A percentile compares a stretch with the other conserved stretches of the same genome.
phyloP scores from a whole-genome alignment of 2,888 invertebrate genomes.

The Rhingia rostrata region DNA sequence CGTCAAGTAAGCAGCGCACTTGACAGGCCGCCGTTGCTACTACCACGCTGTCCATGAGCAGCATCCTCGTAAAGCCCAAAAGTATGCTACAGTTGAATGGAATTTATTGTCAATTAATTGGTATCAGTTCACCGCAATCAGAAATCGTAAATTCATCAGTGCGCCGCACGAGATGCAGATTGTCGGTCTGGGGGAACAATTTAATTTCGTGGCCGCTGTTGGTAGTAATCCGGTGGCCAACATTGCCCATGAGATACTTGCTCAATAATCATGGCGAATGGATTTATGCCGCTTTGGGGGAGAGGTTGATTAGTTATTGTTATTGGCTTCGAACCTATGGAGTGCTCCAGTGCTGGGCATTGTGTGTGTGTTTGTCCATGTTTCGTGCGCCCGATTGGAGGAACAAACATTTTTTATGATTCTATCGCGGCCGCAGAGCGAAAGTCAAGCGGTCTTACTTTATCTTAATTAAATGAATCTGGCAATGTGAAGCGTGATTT shows the following conservation, averaged over 20 bases:
- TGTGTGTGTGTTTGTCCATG: constrained; percentile 11
- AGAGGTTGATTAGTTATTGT: constrained; percentile 74
- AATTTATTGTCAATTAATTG: constrained; percentile 75
- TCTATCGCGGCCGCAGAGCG: constrained; percentile 61
- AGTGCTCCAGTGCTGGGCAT: neutral
- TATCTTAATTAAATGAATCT: constrained; percentile 71
- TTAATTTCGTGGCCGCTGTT: constrained; percentile 56
- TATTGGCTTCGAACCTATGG: constrained; percentile 14
- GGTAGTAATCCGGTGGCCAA: constrained; percentile 50
- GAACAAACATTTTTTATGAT: constrained; percentile 64
- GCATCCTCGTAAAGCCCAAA: constrained; percentile 61
- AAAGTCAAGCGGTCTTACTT: constrained; percentile 68
- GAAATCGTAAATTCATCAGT: constrained; percentile 75
- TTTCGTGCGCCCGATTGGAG: constrained; percentile 13
- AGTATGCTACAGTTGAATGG: constrained; percentile 68
- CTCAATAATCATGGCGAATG: constrained; percentile 72
- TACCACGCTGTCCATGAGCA: neutral
- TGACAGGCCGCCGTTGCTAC: neutral
- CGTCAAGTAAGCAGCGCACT: constrained; percentile 56
- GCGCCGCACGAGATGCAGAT: constrained; percentile 56
- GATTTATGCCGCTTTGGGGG: constrained; percentile 71
- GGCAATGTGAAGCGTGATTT: constrained; percentile 31
- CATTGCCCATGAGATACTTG: constrained; percentile 58
- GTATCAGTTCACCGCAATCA: constrained; percentile 71
- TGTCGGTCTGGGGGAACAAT: constrained; percentile 60